Conservation (phyloP, 2,113 vertebrate species). For the Gasterosteus nipponicus region DNA sequence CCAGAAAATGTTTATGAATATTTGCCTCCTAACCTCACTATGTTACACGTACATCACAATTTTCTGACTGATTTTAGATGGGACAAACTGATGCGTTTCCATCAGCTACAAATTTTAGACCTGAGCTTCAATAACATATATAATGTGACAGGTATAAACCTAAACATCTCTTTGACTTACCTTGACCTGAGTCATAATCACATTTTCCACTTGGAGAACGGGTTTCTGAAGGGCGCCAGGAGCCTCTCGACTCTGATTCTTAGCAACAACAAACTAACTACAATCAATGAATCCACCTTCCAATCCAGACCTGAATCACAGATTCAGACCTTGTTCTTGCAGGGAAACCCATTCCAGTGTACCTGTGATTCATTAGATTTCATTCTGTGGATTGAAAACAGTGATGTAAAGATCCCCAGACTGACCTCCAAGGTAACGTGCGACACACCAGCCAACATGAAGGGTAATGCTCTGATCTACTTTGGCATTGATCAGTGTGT, state of each 20-base stretch:
- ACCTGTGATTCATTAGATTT: slow-evolving; percentile 81
- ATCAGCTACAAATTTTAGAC: slow-evolving; percentile 71
- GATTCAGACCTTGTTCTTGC: slow-evolving; percentile 67
- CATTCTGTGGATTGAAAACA: slow-evolving; percentile 75
- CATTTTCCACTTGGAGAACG: slow-evolving; percentile 72
- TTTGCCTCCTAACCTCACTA: slow-evolving; percentile 70
- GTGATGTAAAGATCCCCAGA: slow-evolving; percentile 64
- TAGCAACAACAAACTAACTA: slow-evolving; percentile 74
- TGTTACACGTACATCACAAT: slow-evolving; percentile 72
- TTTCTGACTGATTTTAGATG: slow-evolving; percentile 68
- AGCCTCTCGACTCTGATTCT: slow-evolving; percentile 76
- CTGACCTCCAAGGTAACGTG: slow-evolving; percentile 75
- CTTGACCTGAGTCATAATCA: slow-evolving; percentile 80
- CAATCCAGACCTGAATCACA: slow-evolving; percentile 17
- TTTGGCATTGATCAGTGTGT: slow-evolving; percentile 74
- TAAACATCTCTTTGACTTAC: slow-evolving; percentile 60
- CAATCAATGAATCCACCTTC: slow-evolving; percentile 77
- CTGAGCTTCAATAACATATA: slow-evolving; percentile 78
- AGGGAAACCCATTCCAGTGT: slow-evolving; percentile 82
- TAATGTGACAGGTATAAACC: slow-evolving; percentile 60
- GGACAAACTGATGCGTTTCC: slow-evolving; percentile 63
- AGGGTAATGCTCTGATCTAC: slow-evolving; percentile 40
- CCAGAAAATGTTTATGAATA: slow-evolving; percentile 58
- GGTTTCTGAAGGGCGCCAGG: slow-evolving; percentile 61
- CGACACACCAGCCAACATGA: slow-evolving; percentile 58